Evolutionary conservation across 1,140 invertebrate species (phyloP).

Genomic region (Pseudomyrmex sp.): DNA sequence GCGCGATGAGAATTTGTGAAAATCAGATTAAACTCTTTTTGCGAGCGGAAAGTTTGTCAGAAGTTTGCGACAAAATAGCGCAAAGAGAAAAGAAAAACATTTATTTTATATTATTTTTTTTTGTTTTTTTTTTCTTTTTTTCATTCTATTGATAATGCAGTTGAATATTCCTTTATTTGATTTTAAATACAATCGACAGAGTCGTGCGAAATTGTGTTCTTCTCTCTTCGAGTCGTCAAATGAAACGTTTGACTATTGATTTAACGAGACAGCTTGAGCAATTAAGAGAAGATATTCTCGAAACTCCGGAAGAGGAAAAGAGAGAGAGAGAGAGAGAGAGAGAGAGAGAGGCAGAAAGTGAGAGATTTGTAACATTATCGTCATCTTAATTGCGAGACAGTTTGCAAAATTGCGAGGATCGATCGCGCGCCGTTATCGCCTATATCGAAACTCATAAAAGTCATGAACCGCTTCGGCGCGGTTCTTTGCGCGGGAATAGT

Average conservation of each 20-base stretch:
- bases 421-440: background rate
- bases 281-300: slow-evolving; percentile 18
- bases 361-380: background rate
- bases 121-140: background rate
- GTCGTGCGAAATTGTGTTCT: background rate
- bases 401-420: slow-evolving; percentile 16
- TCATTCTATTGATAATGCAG: background rate
- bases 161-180: too few relatives aligned
- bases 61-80: background rate
- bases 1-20: background rate
- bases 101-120: too few relatives aligned
- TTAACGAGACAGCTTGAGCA: slow-evolving; percentile 5
- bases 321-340: too few relatives aligned
- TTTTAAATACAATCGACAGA: background rate
- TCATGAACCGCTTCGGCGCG: background rate
- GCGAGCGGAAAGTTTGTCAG: background rate
- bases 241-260: slow-evolving; percentile 12
- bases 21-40: slow-evolving; percentile 32
- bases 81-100: background rate
- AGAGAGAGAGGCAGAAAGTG: too few relatives aligned
- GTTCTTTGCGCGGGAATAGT: slow-evolving; percentile 34
- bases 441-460: slow-evolving; percentile 47
- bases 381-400: slow-evolving; percentile 34
- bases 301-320: background rate
- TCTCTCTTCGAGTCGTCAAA: background rate